Conservation (phyloP, 2,113 vertebrate genomes). For the Nannobrachium achirus region DNA sequence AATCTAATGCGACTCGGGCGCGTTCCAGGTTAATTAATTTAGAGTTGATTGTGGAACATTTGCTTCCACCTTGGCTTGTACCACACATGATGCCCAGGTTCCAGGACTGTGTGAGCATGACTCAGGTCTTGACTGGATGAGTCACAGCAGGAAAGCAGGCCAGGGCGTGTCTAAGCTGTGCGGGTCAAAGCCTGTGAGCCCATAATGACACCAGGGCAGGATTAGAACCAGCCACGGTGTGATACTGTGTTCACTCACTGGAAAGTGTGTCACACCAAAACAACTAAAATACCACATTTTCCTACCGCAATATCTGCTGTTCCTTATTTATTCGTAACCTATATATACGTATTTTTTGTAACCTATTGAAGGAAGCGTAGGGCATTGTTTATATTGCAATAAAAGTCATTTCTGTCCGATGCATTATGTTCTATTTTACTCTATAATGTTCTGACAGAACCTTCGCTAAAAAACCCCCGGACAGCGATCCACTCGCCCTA, state of each 20-base stretch:
- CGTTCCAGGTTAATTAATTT: too few relatives aligned
- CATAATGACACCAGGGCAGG: conserved; percentile 56
- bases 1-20: too few relatives aligned
- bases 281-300: conserved; percentile 63
- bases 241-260: conserved; percentile 40
- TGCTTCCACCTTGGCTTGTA: not conserved
- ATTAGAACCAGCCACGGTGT: conserved; percentile 55
- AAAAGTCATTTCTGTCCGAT: too few relatives aligned
- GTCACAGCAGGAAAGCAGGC: conserved; percentile 26
- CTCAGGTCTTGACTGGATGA: conserved; percentile 31
- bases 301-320: conserved; percentile 37
- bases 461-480: too few relatives aligned
- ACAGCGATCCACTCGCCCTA: too few relatives aligned
- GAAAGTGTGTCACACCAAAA: conserved; percentile 58
- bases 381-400: too few relatives aligned
- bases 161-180: conserved; percentile 31
- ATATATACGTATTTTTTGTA: too few relatives aligned
- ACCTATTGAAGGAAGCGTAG: too few relatives aligned
- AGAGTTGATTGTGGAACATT: too few relatives aligned
- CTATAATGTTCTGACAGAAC: not conserved
- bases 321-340: too few relatives aligned
- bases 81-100: not conserved
- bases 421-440: not conserved
- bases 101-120: conserved; percentile 9
- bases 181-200: conserved; percentile 31